Base-by-base conservation (phyloP, 2,113 vertebrate genomes). In the Petrocephalus zakoni region DNA sequence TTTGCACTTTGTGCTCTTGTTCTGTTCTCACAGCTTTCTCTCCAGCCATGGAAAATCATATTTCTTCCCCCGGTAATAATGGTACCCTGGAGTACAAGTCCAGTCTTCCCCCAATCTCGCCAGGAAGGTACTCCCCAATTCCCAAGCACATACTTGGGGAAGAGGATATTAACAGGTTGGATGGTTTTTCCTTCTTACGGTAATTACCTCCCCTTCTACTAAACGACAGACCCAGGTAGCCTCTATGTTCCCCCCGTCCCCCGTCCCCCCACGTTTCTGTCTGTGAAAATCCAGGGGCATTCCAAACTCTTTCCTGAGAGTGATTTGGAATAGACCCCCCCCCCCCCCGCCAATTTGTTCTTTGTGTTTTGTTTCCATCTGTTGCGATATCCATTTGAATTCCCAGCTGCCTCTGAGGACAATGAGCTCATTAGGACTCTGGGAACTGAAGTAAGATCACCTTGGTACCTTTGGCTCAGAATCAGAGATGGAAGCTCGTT, bases 151-250 rank as follows among this genome's bases (percentile, higher is more conserved):
- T 98, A 95, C 96, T 97, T 92, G 95, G 97, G 94, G 97, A 98
- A 93, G 98, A 99, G 0, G 97, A 99, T 94, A 96, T 98, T 94
- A 97, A 97, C 96, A 98, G 97, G 98, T 99, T 96, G 97, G 97
- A 97, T 93, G 92, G 93, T 94, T 95, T 95, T 95, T 95, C 94
- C 89, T 95, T 96, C 91, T 94, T 95, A 95, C 94, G 93, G 94
- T 95, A 95, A 94, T 94, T 95, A 92, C 92, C 89, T 93, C 89
- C 90, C 81, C 92, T 93, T 89, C 51, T 92, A 89, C 89, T 87
- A 92, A 91, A 92, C 75, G 25, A 85, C 86, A 92, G 90, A 92
- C 88, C 88, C 90, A 94, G 92, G 93, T 94, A 95, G 93, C 92
- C 17, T 85, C 29, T 75, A 15, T 91, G 52, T 58, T 5, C 34